These are phyloP conservation scores for Cavia aperea DNA, from an alignment of 2,113 vertebrate genomes.

Conservation along the genomic window DNA sequence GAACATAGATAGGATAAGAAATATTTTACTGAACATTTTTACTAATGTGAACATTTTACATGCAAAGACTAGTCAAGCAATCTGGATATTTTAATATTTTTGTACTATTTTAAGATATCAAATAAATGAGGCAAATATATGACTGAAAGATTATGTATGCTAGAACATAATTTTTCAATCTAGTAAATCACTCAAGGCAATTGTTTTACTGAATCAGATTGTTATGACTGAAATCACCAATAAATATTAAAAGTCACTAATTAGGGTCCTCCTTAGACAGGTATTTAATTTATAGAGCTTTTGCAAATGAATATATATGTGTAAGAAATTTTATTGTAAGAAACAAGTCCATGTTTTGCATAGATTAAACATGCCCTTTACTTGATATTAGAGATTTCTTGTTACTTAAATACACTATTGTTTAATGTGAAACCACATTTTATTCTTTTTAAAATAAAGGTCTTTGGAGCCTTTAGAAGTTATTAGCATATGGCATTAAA, in stretches of 20 bases:
- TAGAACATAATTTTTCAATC: constrained; percentile 22
- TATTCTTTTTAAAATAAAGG: not conserved
- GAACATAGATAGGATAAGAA: not conserved
- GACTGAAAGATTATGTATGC: not conserved
- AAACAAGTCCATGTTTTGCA: not conserved
- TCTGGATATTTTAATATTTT: constrained; percentile 10
- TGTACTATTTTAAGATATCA: not conserved
- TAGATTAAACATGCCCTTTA: not conserved
- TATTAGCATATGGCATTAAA: not conserved
- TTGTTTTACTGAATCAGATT: not conserved
- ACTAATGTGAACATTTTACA: not conserved
- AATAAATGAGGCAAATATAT: not conserved
- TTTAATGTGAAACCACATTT: constrained; percentile 24
- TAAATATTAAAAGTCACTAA: constrained; percentile 32
- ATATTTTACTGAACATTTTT: not conserved
- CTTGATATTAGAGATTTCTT: not conserved
- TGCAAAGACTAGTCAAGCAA: constrained; percentile 1
- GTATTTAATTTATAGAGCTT: not conserved
- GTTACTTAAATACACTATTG: constrained; percentile 5
- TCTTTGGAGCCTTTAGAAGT: not conserved
- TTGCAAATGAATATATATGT: not conserved
- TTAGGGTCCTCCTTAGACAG: not conserved
- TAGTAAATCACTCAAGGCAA: not conserved
- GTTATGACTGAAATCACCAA: not conserved
- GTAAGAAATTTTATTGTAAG: not conserved